Percentiles rank a stretch among this genome's conserved stretches.
These are phyloP conservation scores for Palythoa heliodiscus DNA, from an alignment of 92 coral and sea anemone species.

Conservation along the genomic window DNA sequence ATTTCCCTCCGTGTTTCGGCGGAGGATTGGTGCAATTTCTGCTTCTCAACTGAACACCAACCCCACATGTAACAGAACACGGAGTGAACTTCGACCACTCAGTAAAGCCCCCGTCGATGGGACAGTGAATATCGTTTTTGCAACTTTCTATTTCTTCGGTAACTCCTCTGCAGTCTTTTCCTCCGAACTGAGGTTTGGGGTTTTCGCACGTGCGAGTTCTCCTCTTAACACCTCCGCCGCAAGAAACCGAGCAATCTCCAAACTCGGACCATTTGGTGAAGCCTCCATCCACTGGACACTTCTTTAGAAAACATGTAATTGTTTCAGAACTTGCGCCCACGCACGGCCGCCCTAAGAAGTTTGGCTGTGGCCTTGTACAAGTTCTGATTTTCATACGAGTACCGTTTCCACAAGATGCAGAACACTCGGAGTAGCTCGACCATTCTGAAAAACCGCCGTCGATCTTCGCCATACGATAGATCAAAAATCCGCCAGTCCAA, in stretches of 20 bases:
- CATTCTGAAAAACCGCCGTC: slow-evolving; percentile 38
- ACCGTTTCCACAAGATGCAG: slow-evolving; percentile 33
- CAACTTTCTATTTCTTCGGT: slow-evolving; percentile 12
- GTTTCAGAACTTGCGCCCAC: slow-evolving; percentile 24
- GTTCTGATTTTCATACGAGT: slow-evolving; percentile 14
- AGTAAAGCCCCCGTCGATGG: slow-evolving; percentile 30
- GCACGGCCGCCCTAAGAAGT: slow-evolving; percentile 8
- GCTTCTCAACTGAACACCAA: slow-evolving; percentile 18
- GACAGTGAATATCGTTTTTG: background rate
- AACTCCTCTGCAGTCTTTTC: slow-evolving; percentile 19
- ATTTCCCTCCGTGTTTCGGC: slow-evolving; percentile 32
- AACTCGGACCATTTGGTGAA: slow-evolving; percentile 22
- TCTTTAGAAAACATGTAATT: slow-evolving; percentile 9
- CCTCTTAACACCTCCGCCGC: slow-evolving; percentile 8
- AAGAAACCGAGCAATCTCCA: slow-evolving; percentile 9
- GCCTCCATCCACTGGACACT: slow-evolving; percentile 18
- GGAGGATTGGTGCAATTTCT: slow-evolving; percentile 32
- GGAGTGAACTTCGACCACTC: slow-evolving; percentile 18
- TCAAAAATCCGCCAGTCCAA: slow-evolving; percentile 6
- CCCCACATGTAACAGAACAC: slow-evolving; percentile 31
- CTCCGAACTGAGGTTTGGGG: slow-evolving; percentile 28
- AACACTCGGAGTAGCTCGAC: slow-evolving; percentile 18
- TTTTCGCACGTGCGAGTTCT: slow-evolving; percentile 12
- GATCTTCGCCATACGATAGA: background rate
- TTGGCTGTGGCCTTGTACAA: slow-evolving; percentile 26